Base-by-base conservation (phyloP, 2,797 vertebrate species). In the Babyrousa celebensis region DNA sequence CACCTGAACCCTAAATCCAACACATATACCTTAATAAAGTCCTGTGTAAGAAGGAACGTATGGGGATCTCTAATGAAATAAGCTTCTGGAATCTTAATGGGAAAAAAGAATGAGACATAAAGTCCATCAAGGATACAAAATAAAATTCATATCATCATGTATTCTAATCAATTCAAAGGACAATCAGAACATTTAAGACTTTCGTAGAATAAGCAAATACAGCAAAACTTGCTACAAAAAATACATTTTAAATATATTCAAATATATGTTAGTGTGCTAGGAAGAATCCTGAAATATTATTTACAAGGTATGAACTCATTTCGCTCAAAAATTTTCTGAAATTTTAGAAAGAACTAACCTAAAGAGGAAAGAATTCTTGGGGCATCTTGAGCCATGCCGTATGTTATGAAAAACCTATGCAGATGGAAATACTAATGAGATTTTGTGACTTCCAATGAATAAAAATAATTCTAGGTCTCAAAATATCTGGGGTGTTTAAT, bases 11-110 rank as follows among this genome's bases (percentile, higher is more conserved):
- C 89, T 85, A 63, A 93, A 95, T 78, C 67, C 43, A 96, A 93
- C 94, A 97, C 96, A 97, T 98, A 97, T 99, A 98, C 98, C 98
- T 99, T 98, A 96, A 98, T 97, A 98, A 99, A 98, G 95, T 98
- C 98, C 97, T 98, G 98, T 98, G 99, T 99, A 98, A 98, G 98
- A 95, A 99, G 98, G 96, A 99, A 99, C 75, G 98, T 98, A 75
- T 98, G 94, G 97, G 99, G 98, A 87, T 99, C 98, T 98, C 99
- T 99, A 98, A 98, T 98, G 98, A 99, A 99, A 98, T 98, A 98
- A 96, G 97, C 98, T 93, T 99, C 98, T 98, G 98, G 98, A 97
- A 98, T 98, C 98, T 99, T 99, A 96, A 98, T 90, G 60, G 85
- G 48, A 92, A 97, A 97, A 95, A 91, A 89, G 56, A 97, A 96